Percentiles rank a stretch among this genome's conserved stretches.
These are phyloP conservation scores for Drosophila chauvacae DNA, from an alignment of 1,140 invertebrate species.

Conservation along the genomic window DNA sequence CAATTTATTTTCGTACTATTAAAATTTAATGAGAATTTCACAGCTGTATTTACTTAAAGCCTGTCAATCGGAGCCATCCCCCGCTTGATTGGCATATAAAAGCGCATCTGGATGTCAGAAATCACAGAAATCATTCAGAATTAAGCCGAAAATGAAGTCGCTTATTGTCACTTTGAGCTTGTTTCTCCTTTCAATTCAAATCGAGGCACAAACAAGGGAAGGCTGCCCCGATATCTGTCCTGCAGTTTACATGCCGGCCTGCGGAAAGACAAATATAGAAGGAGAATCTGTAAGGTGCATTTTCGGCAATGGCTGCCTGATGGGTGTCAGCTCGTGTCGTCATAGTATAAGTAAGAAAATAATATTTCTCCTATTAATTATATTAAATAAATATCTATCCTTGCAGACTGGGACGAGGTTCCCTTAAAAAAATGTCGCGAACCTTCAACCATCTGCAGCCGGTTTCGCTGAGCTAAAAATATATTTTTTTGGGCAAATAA, in stretches of 20 bases:
- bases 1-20: not conserved
- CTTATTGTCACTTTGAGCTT: conserved; percentile 2
- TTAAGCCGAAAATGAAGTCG: conserved; percentile 12
- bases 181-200: not conserved
- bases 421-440: conserved; percentile 5
- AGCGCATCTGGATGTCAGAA: not conserved
- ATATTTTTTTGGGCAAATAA: not conserved
- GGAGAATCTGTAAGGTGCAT: conserved; percentile 14
- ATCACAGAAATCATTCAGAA: conserved; percentile 21
- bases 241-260: conserved; percentile 25
- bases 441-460: not conserved
- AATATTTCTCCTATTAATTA: not conserved
- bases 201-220: not conserved
- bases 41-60: conserved; percentile 20
- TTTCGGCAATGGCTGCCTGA: conserved; percentile 24
- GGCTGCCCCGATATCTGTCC: conserved; percentile 17
- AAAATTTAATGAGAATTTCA: conserved; percentile 4
- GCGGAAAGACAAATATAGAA: conserved; percentile 5
- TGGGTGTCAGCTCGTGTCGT: conserved; percentile 17
- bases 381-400: not conserved
- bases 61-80: not conserved
- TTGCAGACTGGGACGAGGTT: conserved; percentile 1
- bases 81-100: conserved; percentile 18
- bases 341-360: conserved; percentile 34
- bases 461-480: conserved; percentile 5